Conservation (phyloP, 64 coral and sea anemone genomes). For the Trachythela sp. region DNA sequence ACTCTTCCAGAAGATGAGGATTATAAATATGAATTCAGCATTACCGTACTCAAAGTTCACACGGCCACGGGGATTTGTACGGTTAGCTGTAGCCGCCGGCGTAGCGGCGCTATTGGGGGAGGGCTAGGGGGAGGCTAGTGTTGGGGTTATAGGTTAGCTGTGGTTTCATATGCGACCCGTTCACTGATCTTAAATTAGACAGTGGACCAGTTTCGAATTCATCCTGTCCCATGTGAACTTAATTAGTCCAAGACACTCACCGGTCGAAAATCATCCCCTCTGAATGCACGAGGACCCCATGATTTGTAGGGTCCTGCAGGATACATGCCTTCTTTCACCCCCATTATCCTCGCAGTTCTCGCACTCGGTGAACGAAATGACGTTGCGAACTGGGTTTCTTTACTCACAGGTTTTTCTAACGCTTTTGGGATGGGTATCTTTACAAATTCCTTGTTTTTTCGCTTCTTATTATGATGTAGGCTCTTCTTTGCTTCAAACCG, state of each 20-base stretch:
- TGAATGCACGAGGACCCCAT: conserved; percentile 75
- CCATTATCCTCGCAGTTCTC: conserved; percentile 51
- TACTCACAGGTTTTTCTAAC: conserved; percentile 34
- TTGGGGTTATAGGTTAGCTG: no score
- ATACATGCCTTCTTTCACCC: conserved; percentile 64
- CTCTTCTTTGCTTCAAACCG: conserved; percentile 52
- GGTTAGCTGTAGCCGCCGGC: no score
- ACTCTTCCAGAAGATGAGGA: no score
- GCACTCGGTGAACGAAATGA: conserved; percentile 61
- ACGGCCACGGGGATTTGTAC: no score
- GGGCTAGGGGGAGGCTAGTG: no score
- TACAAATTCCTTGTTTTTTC: conserved; percentile 55
- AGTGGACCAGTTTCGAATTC: no score
- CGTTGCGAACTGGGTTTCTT: conserved; percentile 57
- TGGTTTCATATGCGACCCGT: no score
- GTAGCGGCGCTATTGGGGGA: no score
- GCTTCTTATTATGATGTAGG: conserved; percentile 42
- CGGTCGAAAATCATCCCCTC: conserved; percentile 80
- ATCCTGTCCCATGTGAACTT: neutral
- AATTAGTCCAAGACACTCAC: conserved; percentile 40
- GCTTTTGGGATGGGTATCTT: conserved; percentile 70
- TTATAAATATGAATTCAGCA: no score
- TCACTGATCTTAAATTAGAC: no score
- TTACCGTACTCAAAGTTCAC: no score
- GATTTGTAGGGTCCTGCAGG: conserved; percentile 48